Conservation (phyloP, 1,140 invertebrate genomes). For the Augochlora pura region DNA sequence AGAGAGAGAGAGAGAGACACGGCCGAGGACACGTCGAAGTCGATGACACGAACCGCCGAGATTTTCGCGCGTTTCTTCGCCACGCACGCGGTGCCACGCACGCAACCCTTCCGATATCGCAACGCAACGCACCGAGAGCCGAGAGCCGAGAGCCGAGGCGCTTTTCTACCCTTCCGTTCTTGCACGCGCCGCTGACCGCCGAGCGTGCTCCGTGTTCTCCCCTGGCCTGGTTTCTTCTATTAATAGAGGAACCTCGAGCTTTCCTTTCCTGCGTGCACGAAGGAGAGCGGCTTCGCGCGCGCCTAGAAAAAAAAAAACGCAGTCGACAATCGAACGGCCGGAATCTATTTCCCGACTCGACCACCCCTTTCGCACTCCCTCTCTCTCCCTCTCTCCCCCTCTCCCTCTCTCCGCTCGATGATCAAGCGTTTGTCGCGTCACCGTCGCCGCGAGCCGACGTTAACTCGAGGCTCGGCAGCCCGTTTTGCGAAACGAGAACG, state of each 20-base stretch:
- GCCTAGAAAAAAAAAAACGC: slow-evolving; percentile 19
- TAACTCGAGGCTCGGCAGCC: not conserved
- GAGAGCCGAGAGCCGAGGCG: not conserved
- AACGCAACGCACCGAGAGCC: not conserved
- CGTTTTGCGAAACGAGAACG: not conserved
- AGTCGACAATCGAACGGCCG: not conserved
- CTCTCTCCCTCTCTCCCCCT: too few species aligned
- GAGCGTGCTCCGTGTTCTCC: slow-evolving; percentile 49
- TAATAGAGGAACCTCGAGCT: slow-evolving; percentile 63
- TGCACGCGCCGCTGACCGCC: slow-evolving; percentile 63
- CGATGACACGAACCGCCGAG: slow-evolving; percentile 32
- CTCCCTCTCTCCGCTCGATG: too few species aligned
- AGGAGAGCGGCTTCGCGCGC: slow-evolving; percentile 30
- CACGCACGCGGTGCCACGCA: not conserved
- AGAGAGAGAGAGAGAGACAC: too few species aligned
- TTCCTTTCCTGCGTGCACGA: slow-evolving; percentile 38
- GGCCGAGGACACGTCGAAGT: not conserved
- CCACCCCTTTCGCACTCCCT: too few species aligned
- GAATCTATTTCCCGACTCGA: too few species aligned
- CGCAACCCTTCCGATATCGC: slow-evolving; percentile 42
- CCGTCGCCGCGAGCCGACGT: not conserved
- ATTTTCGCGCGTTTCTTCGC: slow-evolving; percentile 44
- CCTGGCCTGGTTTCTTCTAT: slow-evolving; percentile 69
- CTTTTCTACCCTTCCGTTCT: slow-evolving; percentile 61
- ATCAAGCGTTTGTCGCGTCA: too few species aligned